phyloP scores from a whole-genome alignment of 2,113 vertebrate species.

The Tilapia sparmanii region DNA sequence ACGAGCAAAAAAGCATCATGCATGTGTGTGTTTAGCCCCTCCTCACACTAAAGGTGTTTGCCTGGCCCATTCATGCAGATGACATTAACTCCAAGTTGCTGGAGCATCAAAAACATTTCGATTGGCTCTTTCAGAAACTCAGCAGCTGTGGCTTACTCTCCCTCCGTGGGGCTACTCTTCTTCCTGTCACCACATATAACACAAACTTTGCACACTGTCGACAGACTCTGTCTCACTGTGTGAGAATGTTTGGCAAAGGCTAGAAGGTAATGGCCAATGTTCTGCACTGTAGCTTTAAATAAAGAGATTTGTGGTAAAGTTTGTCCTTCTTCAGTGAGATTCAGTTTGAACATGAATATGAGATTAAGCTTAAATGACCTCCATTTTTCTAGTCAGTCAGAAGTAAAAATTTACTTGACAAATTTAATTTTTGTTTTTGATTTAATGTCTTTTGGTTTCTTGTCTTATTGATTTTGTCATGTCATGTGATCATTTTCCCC shows the following conservation, averaged over 20 bases:
- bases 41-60: not conserved
- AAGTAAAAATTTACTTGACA: not conserved
- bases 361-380: not conserved
- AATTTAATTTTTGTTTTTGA: not conserved
- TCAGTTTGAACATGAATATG: not conserved
- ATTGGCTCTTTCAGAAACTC: not conserved
- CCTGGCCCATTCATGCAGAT: not conserved
- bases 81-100: not conserved
- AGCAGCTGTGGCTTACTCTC: not conserved
- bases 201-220: not conserved
- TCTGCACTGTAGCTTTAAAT: not conserved
- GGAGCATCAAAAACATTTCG: not conserved
- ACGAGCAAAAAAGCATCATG: not conserved
- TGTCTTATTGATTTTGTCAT: not conserved
- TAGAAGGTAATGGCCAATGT: not conserved
- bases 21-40: not conserved
- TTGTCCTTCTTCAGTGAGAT: not conserved
- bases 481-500: rapidly evolving
- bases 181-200: not conserved
- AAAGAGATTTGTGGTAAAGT: not conserved
- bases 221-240: not conserved
- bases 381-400: not conserved
- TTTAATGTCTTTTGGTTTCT: not conserved
- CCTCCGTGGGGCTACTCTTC: not conserved
- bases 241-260: not conserved